Base-by-base conservation (phyloP, 2,888 invertebrate genomes). In the Cephus sareptanus region DNA sequence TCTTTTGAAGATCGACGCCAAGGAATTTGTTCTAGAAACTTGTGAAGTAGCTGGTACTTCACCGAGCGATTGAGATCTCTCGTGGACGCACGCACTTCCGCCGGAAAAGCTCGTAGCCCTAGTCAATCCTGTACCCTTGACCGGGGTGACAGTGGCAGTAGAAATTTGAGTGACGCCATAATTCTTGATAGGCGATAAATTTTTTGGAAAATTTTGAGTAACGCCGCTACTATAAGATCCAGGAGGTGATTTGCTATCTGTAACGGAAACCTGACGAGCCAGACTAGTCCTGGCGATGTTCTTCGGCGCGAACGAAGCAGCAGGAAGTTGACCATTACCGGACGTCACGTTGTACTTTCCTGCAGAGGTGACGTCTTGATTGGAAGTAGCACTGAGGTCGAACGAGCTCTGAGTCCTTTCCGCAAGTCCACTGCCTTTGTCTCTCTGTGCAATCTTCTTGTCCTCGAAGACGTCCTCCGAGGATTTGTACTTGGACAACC, bases 1-100 rank as follows among this genome's bases (percentile, higher is more conserved):
- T 73, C 86, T 83, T 56, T 85, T 85, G 40, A 90, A 87, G 4
- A 88, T 89, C 23, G 90, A 90, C 4, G 87, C 90, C 34, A 91
- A 79, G 0, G 90, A 91, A 73, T 88, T 91, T 0, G 90, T 88
- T 34, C 90, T 83, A 11, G 89, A 82, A 34, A 90, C 84, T 76
- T 86, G 88, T 73, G 85, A 76, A 74, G 74, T 80, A 4, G 79
- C 89, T 86, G 86, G 85, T 6, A 90, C 92, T 83, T 93, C 93
- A 75, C 93, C 91, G 79, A 93, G 87, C 82, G 93, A 93, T 86
- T 93, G 93, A 11, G 93, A 93, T 81, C 93, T 88, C n/a, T 89
- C 91, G 85, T 92, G 93, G 68, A 92, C 82, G 56, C 81, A 83
- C 15, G 87, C 87, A 79, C 89, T 78, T 33, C 84, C 83, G 69